These are phyloP conservation scores for Gymnopithys bicolor DNA, from an alignment of 2,797 vertebrate species.

Conservation along the genomic window DNA sequence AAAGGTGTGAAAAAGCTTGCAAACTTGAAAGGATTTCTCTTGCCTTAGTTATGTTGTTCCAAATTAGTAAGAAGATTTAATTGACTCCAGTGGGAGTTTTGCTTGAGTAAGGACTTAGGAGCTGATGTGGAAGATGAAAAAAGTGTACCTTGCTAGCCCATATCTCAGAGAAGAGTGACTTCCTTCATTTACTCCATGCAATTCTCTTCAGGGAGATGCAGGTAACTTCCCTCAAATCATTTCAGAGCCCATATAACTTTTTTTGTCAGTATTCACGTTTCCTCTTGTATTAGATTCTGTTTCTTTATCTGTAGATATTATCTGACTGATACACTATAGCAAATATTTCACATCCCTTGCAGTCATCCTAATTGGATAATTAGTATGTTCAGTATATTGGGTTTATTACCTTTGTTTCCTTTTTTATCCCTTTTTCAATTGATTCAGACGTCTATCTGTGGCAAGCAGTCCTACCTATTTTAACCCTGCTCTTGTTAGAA, in stretches of 20 bases:
- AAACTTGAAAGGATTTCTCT: background rate
- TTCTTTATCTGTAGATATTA: background rate
- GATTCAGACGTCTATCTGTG: background rate
- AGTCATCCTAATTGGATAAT: background rate
- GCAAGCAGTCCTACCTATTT: background rate
- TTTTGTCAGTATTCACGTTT: background rate
- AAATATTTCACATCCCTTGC: background rate
- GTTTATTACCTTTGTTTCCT: background rate
- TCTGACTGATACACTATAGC: background rate
- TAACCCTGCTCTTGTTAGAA: background rate
- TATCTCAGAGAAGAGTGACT: background rate
- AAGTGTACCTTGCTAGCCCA: background rate
- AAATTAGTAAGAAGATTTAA: slow-evolving; percentile 13
- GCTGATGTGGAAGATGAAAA: background rate
- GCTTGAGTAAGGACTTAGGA: background rate
- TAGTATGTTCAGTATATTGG: background rate
- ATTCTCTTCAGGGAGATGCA: background rate
- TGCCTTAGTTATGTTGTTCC: background rate
- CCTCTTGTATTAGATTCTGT: background rate
- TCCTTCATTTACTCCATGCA: background rate
- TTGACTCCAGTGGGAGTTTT: slow-evolving; percentile 14
- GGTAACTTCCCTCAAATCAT: background rate
- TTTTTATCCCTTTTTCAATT: background rate
- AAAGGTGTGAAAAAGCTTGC: background rate
- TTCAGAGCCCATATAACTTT: background rate